phyloP scores from a whole-genome alignment of 2,888 invertebrate genomes.

The Trissoscelio sp. region DNA sequence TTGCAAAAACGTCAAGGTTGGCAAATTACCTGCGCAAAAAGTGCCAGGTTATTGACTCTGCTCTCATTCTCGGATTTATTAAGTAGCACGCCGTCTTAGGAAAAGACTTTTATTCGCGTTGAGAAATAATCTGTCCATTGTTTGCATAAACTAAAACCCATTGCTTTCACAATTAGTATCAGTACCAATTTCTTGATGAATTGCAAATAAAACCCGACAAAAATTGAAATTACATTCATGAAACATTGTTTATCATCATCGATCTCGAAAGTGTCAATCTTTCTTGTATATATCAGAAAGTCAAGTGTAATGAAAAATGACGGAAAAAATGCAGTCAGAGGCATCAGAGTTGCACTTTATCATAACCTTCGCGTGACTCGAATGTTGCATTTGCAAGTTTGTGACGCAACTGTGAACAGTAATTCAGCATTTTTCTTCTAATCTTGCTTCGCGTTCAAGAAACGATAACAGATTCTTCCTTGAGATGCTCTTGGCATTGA shows the following conservation, averaged over 20 bases:
- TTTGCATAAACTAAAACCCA: too few relatives aligned
- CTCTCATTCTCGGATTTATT: slow-evolving; percentile 36
- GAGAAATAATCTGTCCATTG: background rate
- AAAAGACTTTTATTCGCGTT: background rate
- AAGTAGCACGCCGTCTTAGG: slow-evolving; percentile 25
- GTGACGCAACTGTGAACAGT: slow-evolving; percentile 58
- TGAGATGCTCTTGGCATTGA: slow-evolving; percentile 55
- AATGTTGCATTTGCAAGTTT: slow-evolving; percentile 46
- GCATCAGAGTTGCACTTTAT: slow-evolving; percentile 40
- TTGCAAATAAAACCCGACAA: too few relatives aligned
- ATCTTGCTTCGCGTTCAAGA: slow-evolving; percentile 33
- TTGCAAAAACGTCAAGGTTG: slow-evolving; percentile 16
- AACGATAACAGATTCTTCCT: slow-evolving; percentile 45
- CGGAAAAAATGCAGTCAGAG: slow-evolving; percentile 1
- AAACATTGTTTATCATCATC: slow-evolving; percentile 6
- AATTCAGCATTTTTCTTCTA: slow-evolving; percentile 50
- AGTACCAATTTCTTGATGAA: too few relatives aligned
- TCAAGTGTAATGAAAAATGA: slow-evolving; percentile 10
- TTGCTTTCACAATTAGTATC: too few relatives aligned
- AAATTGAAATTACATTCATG: background rate
- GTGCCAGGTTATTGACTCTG: slow-evolving; percentile 49
- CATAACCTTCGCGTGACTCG: slow-evolving; percentile 67
- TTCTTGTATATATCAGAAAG: slow-evolving; percentile 1
- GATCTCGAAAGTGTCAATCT: slow-evolving; percentile 8
- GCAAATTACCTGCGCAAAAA: slow-evolving; percentile 30